A percentile compares a stretch with the other conserved stretches of the same genome.
phyloP scores from a whole-genome alignment of 2,888 invertebrate genomes.

The Lasius platythorax region DNA sequence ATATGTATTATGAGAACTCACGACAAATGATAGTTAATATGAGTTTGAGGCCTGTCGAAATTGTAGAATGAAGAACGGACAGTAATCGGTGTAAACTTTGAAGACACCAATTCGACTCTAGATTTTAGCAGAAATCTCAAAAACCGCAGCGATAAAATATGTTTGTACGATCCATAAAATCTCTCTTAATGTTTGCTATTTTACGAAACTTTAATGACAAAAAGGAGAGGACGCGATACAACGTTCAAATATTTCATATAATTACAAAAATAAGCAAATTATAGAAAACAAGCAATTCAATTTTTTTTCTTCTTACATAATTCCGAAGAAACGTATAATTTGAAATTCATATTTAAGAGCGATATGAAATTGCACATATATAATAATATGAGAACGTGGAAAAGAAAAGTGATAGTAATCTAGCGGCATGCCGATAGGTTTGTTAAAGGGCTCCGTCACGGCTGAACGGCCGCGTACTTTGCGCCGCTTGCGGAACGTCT shows the following conservation, averaged over 20 bases:
- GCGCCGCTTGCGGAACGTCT: slow-evolving; percentile 91
- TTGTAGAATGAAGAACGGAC: neutral
- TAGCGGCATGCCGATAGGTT: slow-evolving; percentile 87
- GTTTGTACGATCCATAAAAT: neutral
- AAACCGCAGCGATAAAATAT: neutral
- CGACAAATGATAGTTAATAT: slow-evolving; percentile 60
- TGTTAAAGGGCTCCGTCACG: slow-evolving; percentile 94
- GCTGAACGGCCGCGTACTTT: slow-evolving; percentile 92
- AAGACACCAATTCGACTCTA: neutral
- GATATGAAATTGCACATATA: neutral
- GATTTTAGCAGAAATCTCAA: slow-evolving; percentile 3
- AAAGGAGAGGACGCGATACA: neutral
- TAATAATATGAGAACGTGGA: slow-evolving; percentile 13
- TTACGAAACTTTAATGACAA: neutral
- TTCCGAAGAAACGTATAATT: neutral
- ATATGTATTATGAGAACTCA: slow-evolving; percentile 80
- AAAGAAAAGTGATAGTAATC: slow-evolving; percentile 27
- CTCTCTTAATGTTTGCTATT: neutral
- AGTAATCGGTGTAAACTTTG: slow-evolving; percentile 31
- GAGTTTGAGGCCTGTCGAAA: slow-evolving; percentile 58
- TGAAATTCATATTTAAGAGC: slow-evolving; percentile 6
- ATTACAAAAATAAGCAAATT: neutral
- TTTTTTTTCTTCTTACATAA: neutral
- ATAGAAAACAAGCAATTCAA: neutral
- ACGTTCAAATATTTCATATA: neutral